Evolutionary conservation across 2,113 vertebrate genomes (phyloP).

Genomic region (Coracopsis vasa): DNA sequence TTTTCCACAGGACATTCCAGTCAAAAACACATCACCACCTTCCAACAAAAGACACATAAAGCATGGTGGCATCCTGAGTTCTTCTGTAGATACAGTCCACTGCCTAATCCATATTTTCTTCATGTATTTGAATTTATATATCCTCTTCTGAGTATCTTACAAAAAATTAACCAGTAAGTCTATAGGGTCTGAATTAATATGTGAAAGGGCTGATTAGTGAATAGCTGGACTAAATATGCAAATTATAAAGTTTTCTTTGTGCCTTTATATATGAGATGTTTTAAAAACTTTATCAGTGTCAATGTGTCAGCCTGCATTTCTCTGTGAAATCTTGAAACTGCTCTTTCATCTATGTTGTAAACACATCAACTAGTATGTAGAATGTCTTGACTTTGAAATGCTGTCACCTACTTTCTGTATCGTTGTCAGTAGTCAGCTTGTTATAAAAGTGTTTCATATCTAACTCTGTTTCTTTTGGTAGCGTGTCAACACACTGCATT

Average conservation of each 20-base stretch:
- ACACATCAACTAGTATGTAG: slow-evolving; percentile 74
- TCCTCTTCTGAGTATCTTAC: neutral
- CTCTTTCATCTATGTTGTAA: slow-evolving; percentile 74
- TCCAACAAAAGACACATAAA: neutral
- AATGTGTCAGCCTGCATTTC: slow-evolving; percentile 50
- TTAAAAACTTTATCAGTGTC: slow-evolving; percentile 65
- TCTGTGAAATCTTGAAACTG: slow-evolving; percentile 60
- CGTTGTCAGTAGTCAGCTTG: slow-evolving; percentile 69
- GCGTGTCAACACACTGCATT: slow-evolving; percentile 22
- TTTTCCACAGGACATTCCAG: neutral
- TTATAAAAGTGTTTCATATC: slow-evolving; percentile 67
- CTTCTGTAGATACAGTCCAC: neutral
- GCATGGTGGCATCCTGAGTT: neutral
- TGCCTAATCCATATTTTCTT: neutral
- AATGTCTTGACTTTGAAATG: slow-evolving; percentile 73
- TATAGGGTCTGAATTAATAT: neutral
- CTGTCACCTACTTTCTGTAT: slow-evolving; percentile 72
- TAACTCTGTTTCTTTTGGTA: slow-evolving; percentile 63
- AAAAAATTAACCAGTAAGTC: neutral
- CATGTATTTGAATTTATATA: neutral
- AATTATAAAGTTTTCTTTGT: slow-evolving; percentile 61
- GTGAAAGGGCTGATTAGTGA: neutral
- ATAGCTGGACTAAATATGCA: slow-evolving; percentile 56
- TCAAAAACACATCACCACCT: neutral
- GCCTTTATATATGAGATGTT: slow-evolving; percentile 36